Base-by-base conservation (phyloP, 2,888 invertebrate genomes). In the Tetragonisca angustula region DNA sequence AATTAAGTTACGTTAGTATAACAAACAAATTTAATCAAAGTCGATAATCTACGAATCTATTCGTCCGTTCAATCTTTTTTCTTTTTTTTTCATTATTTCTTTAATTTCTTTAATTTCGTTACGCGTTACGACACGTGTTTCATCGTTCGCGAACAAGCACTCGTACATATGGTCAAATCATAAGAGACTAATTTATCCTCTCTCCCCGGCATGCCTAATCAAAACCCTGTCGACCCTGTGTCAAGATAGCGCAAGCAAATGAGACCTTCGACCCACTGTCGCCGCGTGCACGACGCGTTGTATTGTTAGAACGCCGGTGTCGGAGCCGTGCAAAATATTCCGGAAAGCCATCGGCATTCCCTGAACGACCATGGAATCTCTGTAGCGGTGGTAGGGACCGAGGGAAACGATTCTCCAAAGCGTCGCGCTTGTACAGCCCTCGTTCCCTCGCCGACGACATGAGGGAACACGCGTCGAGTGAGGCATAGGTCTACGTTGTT, bases 401-500 rank as follows among this genome's bases (percentile, higher is more conserved):
- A 64, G 32, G 62, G 64, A 67, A 59, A 56, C 76, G 88, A 81
- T 87, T 80, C 79, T 27, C 61, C 72, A 74, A 85, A 83, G 74
- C 81, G 76, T 79, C 72, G 52, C 77, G 69, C 50, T 68, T 27
- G 77, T 77, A 76, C 79, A 73, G 64, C 76, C 76, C 43, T 43
- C 43, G 43, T 43, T 64, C 65, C 73, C 68, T 56, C 56, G 36
- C 65, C 50, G 62, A 54, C 70, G 64, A 74, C 75, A 71, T 24
- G 61, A 9, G 56, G 65, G 13, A 17, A 65, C 81, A 71, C 78
- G 71, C 81, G 81, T 64, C 54, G 59, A 67, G 64, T 83, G 82
- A 83, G 75, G 71, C 85, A 81, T 76, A 71, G 84, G 69, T 85
- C 79, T 85, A 77, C 88, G 88, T 90, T 88, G 87, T 89, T 90